Conservation (phyloP, 30 jellyfish, hydroid and myxozoan genomes). For the Calvadosia cruxmelitensis region DNA sequence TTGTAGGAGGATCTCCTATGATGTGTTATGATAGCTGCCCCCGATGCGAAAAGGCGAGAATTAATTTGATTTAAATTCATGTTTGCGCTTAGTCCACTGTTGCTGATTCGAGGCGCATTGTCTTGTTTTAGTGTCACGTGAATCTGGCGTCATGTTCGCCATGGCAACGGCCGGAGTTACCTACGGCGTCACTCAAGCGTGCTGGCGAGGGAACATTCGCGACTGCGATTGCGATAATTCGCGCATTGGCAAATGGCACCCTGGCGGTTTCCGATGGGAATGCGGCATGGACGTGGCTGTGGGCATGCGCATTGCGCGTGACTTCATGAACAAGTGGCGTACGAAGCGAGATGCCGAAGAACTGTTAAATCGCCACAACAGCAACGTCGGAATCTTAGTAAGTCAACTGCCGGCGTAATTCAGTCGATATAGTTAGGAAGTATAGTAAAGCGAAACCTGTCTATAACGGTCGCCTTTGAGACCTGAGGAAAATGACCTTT, state of each 20-base stretch:
- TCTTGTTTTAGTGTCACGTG: conserved; percentile 51
- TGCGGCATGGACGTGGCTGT: conserved; percentile 55
- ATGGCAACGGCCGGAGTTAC: conserved; percentile 93
- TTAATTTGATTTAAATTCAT: background rate
- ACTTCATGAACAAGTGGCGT: conserved; percentile 8
- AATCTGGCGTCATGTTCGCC: conserved; percentile 85
- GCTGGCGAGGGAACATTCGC: conserved; percentile 34
- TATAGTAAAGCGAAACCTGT: too few species aligned
- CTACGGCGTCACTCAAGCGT: conserved; percentile 48
- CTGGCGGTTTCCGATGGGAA: conserved; percentile 26
- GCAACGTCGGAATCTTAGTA: conserved; percentile 70
- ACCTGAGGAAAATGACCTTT: too few species aligned
- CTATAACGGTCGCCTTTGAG: too few species aligned
- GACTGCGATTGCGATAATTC: conserved; percentile 36
- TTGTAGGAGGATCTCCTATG: too few species aligned
- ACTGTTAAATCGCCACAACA: conserved; percentile 71
- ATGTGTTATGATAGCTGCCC: too few species aligned
- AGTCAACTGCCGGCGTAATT: too few species aligned
- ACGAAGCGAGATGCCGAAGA: conserved; percentile 53
- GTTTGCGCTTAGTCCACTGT: background rate
- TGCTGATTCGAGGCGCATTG: background rate
- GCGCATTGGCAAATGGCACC: background rate
- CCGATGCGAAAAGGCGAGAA: too few species aligned
- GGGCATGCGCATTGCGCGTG: conserved; percentile 32
- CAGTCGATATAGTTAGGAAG: too few species aligned